Evolutionary conservation across 2,888 invertebrate species (phyloP), one percentile per base, ranked within the genome.

Genomic region (Acanthoscelides obtectus): DNA sequence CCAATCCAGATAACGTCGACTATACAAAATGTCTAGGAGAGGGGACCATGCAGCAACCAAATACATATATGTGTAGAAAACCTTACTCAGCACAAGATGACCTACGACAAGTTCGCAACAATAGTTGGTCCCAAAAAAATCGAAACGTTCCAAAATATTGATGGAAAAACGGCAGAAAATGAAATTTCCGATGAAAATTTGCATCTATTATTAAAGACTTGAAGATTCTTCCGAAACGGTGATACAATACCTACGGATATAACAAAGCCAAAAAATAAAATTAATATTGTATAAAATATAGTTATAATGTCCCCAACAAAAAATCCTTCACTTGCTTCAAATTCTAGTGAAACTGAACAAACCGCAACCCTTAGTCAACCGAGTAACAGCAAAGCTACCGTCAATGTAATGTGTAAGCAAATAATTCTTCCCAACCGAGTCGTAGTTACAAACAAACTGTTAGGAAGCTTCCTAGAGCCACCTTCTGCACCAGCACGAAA

Each of bases 1-100:
- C 73, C 66, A 73, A 77, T 69, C 74, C 75, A 12, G 70, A 75
- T 73, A 75, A 73, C 20, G 71, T 73, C 69, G 74, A 78, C 68
- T 73, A 69, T 69, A 68, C 71, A 25, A 73, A 75, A 70, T 75
- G 74, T 68, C 64, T 75, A 27, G 72, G 71, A 64, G 68, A 70
- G 27, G 17, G 1, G 17, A 1, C 5, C 1, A 12, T 45, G 17
- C 45, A 45, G 5, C 5, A 45, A 1, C 45, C 17, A 45, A 12
- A 45, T 45, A 45, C 45, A n/a, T 45, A 12, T 45, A n/a, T n/a
- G n/a, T 45, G 17, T 6, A 45, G 12, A 45, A 45, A 6, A 12
- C 17, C 3, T 12, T 12, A 45, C 17, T 4, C 5, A 45, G 8
- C 17, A 6, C 45, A 45, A 45, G 45, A 45, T 45, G 45, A 12